Percentiles rank a stretch among this genome's conserved stretches.
Evolutionary conservation across 2,113 vertebrate species (phyloP).

Genomic region (Rhinopomastus cyanomelas): DNA sequence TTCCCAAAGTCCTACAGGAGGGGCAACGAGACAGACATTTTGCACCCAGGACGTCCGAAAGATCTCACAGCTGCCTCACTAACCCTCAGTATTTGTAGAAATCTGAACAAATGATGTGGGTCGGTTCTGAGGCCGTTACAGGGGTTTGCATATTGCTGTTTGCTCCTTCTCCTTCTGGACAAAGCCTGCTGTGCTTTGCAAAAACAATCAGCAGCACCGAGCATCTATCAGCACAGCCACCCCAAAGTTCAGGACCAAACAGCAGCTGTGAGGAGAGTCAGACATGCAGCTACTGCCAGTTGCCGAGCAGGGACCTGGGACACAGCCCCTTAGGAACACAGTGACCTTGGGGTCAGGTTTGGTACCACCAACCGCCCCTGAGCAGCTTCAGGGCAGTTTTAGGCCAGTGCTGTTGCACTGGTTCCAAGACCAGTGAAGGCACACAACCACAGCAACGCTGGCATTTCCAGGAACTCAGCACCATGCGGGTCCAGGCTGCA

Average conservation of each 20-base stretch:
- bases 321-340: not conserved
- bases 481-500: not conserved
- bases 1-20: slow-evolving; percentile 89
- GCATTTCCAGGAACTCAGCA: not conserved
- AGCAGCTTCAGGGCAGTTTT: not conserved
- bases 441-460: not conserved
- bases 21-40: not conserved
- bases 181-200: not conserved
- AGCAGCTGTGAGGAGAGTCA: not conserved
- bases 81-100: not conserved
- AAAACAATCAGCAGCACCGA: not conserved
- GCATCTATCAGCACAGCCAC: not conserved
- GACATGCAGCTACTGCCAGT: not conserved
- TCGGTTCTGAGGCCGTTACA: not conserved
- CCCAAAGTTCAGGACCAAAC: not conserved
- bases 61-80: not conserved
- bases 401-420: rapidly evolving
- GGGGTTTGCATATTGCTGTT: not conserved
- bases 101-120: not conserved
- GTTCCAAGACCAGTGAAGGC: not conserved
- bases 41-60: not conserved
- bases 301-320: not conserved
- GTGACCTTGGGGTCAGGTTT: not conserved
- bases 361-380: rapidly evolving
- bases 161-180: not conserved